A percentile compares a stretch with the other conserved stretches of the same genome.
These are phyloP conservation scores for Bacillus rossius DNA, from an alignment of 1,140 invertebrate species.

Conservation along the genomic window DNA sequence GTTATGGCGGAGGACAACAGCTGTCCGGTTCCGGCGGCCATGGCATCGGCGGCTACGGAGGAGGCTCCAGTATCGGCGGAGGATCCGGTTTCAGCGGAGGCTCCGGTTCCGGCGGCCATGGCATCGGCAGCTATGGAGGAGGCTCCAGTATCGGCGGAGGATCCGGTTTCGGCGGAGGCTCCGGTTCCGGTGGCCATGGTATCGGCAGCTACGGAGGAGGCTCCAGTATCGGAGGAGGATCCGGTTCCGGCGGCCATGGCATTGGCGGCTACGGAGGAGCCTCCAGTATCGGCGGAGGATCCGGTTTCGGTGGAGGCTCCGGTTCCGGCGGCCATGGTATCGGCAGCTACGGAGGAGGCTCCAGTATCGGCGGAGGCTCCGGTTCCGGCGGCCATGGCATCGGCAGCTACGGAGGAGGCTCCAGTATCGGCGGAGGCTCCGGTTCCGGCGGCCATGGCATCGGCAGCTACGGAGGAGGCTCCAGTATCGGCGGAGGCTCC, in stretches of 20 bases:
- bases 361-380: not conserved
- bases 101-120: slow-evolving; percentile 5
- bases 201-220: not conserved
- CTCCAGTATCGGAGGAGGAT: not conserved
- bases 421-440: not conserved
- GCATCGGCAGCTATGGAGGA: slow-evolving; percentile 8
- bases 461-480: not conserved
- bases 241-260: not conserved
- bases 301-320: not conserved
- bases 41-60: slow-evolving; percentile 7
- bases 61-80: slow-evolving; percentile 26
- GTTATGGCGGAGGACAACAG: not conserved
- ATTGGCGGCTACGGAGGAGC: not conserved
- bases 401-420: not conserved
- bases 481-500: not conserved
- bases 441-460: slow-evolving; percentile 1
- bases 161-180: not conserved
- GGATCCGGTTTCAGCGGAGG: slow-evolving; percentile 22
- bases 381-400: no score
- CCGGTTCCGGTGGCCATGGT: no score
- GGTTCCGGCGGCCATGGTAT: no score
- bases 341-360: not conserved
- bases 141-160: slow-evolving; percentile 6
- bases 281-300: not conserved
- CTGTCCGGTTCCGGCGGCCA: not conserved